These are phyloP conservation scores for Steatornis caripensis DNA, from an alignment of 2,113 vertebrate genomes.

Conservation along the genomic window DNA sequence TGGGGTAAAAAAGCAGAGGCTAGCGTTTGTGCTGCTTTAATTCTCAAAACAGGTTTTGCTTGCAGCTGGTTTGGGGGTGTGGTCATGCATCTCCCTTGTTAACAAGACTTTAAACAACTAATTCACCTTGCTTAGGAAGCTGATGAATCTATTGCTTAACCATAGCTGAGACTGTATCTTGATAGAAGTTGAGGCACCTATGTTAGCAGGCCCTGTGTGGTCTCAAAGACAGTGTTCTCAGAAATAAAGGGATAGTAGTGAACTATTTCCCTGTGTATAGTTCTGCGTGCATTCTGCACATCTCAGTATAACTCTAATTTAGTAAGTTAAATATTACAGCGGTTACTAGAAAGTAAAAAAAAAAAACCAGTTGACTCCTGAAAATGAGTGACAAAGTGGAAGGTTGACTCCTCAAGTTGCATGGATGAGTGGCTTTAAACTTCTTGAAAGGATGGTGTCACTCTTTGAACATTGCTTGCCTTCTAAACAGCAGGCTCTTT, in stretches of 20 bases:
- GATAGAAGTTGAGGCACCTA: not conserved
- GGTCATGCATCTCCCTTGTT: not conserved
- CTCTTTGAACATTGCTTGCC: not conserved
- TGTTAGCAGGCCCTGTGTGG: not conserved
- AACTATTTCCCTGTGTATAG: not conserved
- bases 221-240: not conserved
- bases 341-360: not conserved
- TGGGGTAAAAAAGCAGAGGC: not conserved
- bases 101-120: not conserved
- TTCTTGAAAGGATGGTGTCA: not conserved
- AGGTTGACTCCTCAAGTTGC: not conserved
- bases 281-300: not conserved
- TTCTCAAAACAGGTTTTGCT: constrained; percentile 46
- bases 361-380: not conserved
- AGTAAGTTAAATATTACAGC: not conserved
- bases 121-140: not conserved
- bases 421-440: not conserved
- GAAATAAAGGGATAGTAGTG: not conserved
- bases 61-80: constrained; percentile 18
- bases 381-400: not conserved
- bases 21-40: not conserved
- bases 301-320: not conserved
- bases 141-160: not conserved
- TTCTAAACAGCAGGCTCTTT: not conserved
- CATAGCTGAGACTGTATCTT: not conserved